phyloP scores from a whole-genome alignment of 64 coral and sea anemone species.

The Cladopsammia gracilis region DNA sequence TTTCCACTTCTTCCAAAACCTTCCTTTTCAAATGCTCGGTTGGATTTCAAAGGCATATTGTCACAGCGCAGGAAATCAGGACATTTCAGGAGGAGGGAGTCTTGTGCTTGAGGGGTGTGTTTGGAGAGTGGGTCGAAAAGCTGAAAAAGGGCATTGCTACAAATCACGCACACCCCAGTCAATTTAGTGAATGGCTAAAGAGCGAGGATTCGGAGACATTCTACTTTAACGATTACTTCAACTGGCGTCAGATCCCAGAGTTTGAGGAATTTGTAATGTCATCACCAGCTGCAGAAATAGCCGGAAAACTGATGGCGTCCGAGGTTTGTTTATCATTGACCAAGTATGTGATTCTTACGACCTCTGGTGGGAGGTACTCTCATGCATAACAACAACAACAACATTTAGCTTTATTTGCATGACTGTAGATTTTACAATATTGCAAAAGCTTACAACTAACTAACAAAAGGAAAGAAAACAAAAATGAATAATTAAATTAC shows the following conservation, averaged over 20 bases:
- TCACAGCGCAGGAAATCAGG: conserved; percentile 53
- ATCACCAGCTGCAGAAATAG: conserved; percentile 65
- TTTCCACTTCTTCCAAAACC: not conserved
- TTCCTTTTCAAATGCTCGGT: not conserved
- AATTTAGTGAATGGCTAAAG: conserved; percentile 36
- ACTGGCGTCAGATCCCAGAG: conserved; percentile 63
- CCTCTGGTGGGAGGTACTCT: no score
- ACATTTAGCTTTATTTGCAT: no score
- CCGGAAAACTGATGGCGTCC: conserved; percentile 56
- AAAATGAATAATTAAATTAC: no score
- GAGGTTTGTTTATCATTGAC: conserved; percentile 26
- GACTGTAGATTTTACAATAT: no score
- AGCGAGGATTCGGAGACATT: conserved; percentile 12
- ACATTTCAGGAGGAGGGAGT: conserved; percentile 71
- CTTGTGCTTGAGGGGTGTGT: conserved; percentile 66
- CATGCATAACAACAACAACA: no score
- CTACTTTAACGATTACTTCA: conserved; percentile 82
- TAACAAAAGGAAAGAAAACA: no score
- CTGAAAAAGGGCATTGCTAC: conserved; percentile 59
- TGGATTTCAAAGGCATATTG: conserved; percentile 17
- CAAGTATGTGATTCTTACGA: no score
- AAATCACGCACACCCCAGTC: conserved; percentile 55
- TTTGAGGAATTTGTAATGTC: conserved; percentile 68
- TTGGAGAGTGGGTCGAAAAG: conserved; percentile 84
- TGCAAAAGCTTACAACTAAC: no score